Evolutionary conservation across 2,797 vertebrate genomes (phyloP), one percentile per base, ranked within the genome.

Genomic region (Erithacus rubecula): DNA sequence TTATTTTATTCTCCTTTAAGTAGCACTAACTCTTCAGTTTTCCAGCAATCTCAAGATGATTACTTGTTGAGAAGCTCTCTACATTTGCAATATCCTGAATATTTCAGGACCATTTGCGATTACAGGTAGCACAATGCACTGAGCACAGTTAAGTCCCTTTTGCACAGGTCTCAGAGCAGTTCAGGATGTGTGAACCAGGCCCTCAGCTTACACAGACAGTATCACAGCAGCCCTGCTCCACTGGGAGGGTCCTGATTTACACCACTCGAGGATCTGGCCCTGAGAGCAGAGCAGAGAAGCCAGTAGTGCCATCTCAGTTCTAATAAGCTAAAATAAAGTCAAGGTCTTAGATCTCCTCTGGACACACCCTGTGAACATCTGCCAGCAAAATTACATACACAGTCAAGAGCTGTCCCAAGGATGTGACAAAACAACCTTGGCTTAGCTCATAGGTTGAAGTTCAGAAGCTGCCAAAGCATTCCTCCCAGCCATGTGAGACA

Each of bases 1-100:
- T 93, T 92, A 64, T 95, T 94, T 93, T 93, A 58, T 87, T 91
- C 77, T 83, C 64, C 74, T 88, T 87, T 90, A 88, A 95, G 75
- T 58, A 92, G 64, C 62, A 53, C 71, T 77, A 92, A 90, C 41
- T 74, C 68, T 79, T 80, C 64, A 30, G 67, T 91, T 95, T 94
- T 92, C 60, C 68, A 62, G 83, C 91, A 89, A 85, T 83, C 67
- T 84, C 78, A 22, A 76, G 76, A 88, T 64, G 34, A 92, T 91
- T 79, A 67, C 60, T 52, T 60, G 81, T 29, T 68, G 64, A 84
- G 82, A 88, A 84, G 47, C 70, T 77, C 49, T 84, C 69, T 74
- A 20, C 34, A 17, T 90, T 52, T 94, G 70, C 81, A 70, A 17
- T 64, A 84, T 55, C 59, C 60, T 52, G 88, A 83, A 64, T 36